Conservation (phyloP, 2,113 vertebrate genomes). For the Halichoerus grypus region DNA sequence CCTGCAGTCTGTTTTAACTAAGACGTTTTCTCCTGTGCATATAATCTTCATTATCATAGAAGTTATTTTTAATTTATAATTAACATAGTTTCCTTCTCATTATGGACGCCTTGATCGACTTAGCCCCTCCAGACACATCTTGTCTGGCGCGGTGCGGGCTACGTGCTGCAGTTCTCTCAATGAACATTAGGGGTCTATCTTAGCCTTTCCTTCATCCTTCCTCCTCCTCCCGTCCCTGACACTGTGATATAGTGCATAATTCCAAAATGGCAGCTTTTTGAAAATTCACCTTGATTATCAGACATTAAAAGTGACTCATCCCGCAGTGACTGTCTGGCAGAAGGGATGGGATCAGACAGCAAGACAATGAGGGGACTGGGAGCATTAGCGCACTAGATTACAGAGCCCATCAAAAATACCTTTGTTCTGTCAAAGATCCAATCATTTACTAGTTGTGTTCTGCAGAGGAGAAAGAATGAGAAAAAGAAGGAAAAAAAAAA, state of each 20-base stretch:
- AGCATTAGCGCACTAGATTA: conserved; percentile 80
- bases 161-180: conserved; percentile 80
- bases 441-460: conserved; percentile 89
- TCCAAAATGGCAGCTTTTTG: conserved; percentile 97
- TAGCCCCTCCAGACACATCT: conserved; percentile 66
- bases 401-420: conserved; percentile 86
- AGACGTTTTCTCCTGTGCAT: conserved; percentile 80
- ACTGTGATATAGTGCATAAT: conserved; percentile 92
- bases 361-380: conserved; percentile 92
- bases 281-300: conserved; percentile 98
- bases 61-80: conserved; percentile 85
- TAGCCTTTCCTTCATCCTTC: conserved; percentile 89
- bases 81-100: conserved; percentile 78
- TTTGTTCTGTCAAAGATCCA: conserved; percentile 96
- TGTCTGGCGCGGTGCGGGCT: neutral
- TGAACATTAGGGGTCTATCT: conserved; percentile 94
- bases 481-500: conserved; percentile 45
- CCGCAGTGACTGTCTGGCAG: conserved; percentile 95
- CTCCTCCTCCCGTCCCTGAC: conserved; percentile 64
- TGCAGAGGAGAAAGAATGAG: conserved; percentile 78
- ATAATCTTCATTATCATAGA: conserved; percentile 81
- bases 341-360: conserved; percentile 95
- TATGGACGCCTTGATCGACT: conserved; percentile 70
- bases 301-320: conserved; percentile 93
- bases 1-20: conserved; percentile 80